phyloP scores from a whole-genome alignment of 2,113 vertebrate species.

The Nestor notabilis region DNA sequence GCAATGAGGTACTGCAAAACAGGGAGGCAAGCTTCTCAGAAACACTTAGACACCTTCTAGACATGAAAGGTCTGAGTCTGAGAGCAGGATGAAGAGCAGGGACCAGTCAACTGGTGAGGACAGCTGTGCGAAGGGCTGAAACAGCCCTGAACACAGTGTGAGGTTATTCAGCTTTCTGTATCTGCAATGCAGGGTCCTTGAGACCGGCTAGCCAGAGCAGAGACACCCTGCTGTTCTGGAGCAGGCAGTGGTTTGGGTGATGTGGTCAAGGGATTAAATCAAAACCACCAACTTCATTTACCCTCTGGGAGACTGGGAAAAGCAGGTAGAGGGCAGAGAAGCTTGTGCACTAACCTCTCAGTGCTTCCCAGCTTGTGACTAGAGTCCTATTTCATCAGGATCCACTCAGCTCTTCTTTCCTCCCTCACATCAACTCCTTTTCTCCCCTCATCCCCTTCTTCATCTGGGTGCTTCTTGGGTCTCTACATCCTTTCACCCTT shows the following conservation, averaged over 20 bases:
- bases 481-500: not conserved
- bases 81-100: not conserved
- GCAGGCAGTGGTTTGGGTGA: not conserved
- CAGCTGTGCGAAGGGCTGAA: not conserved
- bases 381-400: not conserved
- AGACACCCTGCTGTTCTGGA: not conserved
- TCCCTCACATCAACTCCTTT: not conserved
- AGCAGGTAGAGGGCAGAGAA: not conserved
- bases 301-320: not conserved
- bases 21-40: not conserved
- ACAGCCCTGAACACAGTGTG: not conserved
- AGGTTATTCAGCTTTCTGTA: not conserved
- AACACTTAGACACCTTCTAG: not conserved
- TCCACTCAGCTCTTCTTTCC: not conserved
- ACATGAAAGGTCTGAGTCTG: not conserved
- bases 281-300: not conserved
- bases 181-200: not conserved
- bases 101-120: not conserved
- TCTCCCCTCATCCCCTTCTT: not conserved
- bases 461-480: not conserved
- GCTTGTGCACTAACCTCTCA: not conserved
- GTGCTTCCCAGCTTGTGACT: not conserved
- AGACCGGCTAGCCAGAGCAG: accelerated
- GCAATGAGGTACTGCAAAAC: not conserved
- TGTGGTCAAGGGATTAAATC: not conserved